These are phyloP conservation scores for Ctenochaetus hawaiiensis DNA, from an alignment of 2,797 vertebrate genomes.

Conservation along the genomic window DNA sequence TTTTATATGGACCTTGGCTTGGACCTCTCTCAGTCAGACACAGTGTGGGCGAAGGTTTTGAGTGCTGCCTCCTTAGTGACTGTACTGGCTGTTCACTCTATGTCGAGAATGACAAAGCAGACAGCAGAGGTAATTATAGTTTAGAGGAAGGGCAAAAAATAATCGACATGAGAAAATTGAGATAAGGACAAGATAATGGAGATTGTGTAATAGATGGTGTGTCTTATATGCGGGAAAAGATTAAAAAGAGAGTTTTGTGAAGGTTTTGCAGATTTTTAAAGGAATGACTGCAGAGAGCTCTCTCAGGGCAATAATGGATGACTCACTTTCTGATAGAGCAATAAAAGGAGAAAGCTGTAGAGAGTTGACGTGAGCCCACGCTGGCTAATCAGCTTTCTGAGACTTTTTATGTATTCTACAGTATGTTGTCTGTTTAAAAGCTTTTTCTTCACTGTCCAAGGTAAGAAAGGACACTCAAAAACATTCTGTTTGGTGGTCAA, in stretches of 20 bases:
- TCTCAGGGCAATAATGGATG: constrained; percentile 56
- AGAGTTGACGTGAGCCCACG: constrained; percentile 38
- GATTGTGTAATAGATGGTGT: constrained; percentile 16
- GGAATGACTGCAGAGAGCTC: constrained; percentile 50
- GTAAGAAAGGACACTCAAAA: constrained; percentile 14
- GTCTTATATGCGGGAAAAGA: constrained; percentile 1
- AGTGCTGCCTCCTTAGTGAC: constrained; percentile 23
- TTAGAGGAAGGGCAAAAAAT: constrained; percentile 7
- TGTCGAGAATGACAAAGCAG: constrained; percentile 53
- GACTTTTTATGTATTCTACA: not conserved
- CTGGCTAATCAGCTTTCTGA: constrained; percentile 49
- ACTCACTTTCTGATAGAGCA: constrained; percentile 65
- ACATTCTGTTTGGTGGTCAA: not conserved
- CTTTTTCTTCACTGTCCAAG: constrained; percentile 12
- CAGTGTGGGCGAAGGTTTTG: constrained; percentile 52
- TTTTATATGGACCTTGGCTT: constrained; percentile 32
- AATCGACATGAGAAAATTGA: constrained; percentile 35
- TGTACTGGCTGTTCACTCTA: constrained; percentile 27
- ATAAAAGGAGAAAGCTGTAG: constrained; percentile 43
- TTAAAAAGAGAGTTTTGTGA: constrained; percentile 36
- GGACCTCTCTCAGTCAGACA: constrained; percentile 11
- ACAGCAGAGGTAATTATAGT: constrained; percentile 42
- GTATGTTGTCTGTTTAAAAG: constrained; percentile 6
- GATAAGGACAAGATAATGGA: constrained; percentile 37
- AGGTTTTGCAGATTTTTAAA: constrained; percentile 55